Percentiles rank a stretch among this genome's conserved stretches.
These are phyloP conservation scores for Campodea augens DNA, from an alignment of 1,140 invertebrate genomes.

Conservation along the genomic window DNA sequence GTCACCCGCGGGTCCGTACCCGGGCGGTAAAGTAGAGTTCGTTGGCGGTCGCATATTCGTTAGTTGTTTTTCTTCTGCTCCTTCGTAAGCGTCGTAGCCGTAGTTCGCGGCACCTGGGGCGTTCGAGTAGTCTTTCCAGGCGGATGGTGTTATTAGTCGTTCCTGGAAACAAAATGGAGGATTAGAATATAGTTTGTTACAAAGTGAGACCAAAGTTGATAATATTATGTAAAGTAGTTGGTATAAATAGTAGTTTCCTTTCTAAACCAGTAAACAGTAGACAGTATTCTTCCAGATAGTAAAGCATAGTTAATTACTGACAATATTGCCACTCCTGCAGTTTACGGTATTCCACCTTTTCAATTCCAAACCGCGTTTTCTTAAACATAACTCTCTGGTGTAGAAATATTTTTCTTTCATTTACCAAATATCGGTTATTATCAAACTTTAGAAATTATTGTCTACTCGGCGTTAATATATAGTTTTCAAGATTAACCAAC, in stretches of 20 bases:
- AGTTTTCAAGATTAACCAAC: too few species aligned
- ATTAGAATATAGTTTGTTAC: neutral
- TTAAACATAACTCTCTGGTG: too few species aligned
- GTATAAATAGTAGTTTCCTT: neutral
- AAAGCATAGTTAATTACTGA: neutral
- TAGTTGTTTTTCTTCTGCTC: conserved; percentile 42
- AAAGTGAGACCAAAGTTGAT: neutral
- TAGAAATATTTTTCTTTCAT: too few species aligned
- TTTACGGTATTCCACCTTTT: neutral
- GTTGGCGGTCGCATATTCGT: conserved; percentile 18
- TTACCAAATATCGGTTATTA: too few species aligned
- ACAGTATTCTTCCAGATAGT: too few species aligned
- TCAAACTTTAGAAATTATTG: too few species aligned
- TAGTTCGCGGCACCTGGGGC: conserved; percentile 61
- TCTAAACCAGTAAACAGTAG: too few species aligned
- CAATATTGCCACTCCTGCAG: neutral
- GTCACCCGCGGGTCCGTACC: neutral
- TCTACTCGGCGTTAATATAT: too few species aligned
- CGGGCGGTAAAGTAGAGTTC: conserved; percentile 17
- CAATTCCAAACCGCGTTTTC: too few species aligned
- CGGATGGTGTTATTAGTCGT: conserved; percentile 54
- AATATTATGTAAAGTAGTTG: neutral
- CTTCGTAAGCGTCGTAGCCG: conserved; percentile 64
- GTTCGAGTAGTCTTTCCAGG: conserved; percentile 69
- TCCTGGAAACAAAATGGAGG: conserved; percentile 34